Conservation (phyloP, 2,797 vertebrate genomes). For the Gadopsis bispinosus region DNA sequence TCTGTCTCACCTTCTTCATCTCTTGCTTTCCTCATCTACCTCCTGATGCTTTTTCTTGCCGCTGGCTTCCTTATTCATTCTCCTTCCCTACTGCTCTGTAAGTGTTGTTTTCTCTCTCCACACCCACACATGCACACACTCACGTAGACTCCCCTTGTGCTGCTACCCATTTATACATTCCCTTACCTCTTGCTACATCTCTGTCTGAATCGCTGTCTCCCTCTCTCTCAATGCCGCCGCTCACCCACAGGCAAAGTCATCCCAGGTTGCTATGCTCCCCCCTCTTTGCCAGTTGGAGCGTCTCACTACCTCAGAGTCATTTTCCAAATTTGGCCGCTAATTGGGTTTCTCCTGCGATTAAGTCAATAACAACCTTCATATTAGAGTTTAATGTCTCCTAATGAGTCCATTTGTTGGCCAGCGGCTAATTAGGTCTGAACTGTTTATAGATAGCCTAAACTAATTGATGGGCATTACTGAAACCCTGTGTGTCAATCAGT, state of each 20-base stretch:
- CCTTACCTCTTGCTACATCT: constrained; percentile 49
- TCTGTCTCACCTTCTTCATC: constrained; percentile 28
- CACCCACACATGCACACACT: constrained; percentile 28
- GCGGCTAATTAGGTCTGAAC: constrained; percentile 76
- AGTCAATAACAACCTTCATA: constrained; percentile 84
- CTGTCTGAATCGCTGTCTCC: constrained; percentile 48
- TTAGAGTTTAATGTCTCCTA: constrained; percentile 83
- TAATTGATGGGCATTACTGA: constrained; percentile 77
- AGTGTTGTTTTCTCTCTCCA: constrained; percentile 34
- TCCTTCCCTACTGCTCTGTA: constrained; percentile 36
- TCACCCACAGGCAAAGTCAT: constrained; percentile 72
- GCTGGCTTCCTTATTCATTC: constrained; percentile 37
- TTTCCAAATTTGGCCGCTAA: constrained; percentile 77
- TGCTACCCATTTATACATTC: constrained; percentile 30
- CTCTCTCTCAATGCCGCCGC: constrained; percentile 50
- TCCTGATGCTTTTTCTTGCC: constrained; percentile 43
- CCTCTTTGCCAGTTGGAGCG: constrained; percentile 59
- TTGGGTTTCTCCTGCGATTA: constrained; percentile 81
- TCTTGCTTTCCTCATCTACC: constrained; percentile 25
- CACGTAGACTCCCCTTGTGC: constrained; percentile 38
- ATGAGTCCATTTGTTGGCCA: constrained; percentile 80
- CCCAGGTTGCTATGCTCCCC: constrained; percentile 36
- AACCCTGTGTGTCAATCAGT: constrained; percentile 63
- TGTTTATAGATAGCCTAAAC: constrained; percentile 80
- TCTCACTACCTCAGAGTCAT: constrained; percentile 67